Conservation (phyloP, 2,113 vertebrate species). For the Serilophus lunatus region DNA sequence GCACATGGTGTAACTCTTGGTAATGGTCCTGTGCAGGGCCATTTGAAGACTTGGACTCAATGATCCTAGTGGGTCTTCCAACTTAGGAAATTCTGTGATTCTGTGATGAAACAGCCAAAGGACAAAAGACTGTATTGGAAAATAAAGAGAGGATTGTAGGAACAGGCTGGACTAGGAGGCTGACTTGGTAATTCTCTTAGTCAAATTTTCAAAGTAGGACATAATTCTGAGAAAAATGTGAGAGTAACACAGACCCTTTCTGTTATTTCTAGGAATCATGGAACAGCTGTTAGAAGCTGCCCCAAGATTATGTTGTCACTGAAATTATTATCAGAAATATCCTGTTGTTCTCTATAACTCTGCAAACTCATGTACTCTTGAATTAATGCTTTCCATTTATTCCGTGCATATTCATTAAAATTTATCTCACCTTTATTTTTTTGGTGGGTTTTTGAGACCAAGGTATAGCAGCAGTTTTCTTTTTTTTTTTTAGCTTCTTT, state of each 20-base stretch:
- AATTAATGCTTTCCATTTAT: background rate
- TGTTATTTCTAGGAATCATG: background rate
- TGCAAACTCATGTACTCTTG: background rate
- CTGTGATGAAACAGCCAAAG: background rate
- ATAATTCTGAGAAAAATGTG: background rate
- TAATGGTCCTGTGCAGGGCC: background rate
- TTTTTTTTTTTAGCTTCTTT: too few species aligned
- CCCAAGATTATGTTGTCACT: background rate
- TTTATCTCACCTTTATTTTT: background rate
- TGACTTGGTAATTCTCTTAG: background rate
- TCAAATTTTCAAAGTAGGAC: background rate
- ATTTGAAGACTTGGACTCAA: background rate
- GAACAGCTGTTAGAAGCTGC: background rate
- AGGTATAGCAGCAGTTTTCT: background rate
- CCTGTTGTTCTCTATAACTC: background rate
- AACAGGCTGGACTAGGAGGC: background rate
- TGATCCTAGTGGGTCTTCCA: background rate
- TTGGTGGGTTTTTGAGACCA: background rate
- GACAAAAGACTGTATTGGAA: background rate
- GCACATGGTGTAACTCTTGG: background rate
- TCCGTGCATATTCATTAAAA: background rate
- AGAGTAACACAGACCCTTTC: background rate
- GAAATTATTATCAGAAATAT: background rate
- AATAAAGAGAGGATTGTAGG: background rate
- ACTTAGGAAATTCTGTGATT: background rate